Conservation (phyloP, 2,888 invertebrate genomes). For the Furcula furcula region DNA sequence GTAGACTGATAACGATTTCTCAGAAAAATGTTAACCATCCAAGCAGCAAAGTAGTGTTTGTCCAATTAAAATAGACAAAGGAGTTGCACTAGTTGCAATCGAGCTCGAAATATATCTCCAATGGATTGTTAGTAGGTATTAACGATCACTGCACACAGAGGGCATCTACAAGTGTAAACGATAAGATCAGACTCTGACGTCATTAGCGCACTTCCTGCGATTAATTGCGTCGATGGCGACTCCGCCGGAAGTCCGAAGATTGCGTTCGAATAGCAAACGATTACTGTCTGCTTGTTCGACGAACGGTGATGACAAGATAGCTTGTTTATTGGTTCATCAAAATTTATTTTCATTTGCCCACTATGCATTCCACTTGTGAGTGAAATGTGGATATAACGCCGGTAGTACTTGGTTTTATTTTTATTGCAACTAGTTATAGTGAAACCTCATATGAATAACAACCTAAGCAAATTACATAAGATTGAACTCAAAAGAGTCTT, state of each 20-base stretch:
- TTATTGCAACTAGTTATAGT: too few species aligned
- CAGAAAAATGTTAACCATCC: too few species aligned
- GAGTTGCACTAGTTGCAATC: background rate
- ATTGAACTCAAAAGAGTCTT: too few species aligned
- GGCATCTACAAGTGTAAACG: slow-evolving; percentile 31
- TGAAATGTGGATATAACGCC: too few species aligned
- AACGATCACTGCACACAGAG: slow-evolving; percentile 22
- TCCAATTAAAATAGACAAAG: background rate
- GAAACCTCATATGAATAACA: too few species aligned
- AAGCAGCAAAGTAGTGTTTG: too few species aligned
- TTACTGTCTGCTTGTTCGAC: slow-evolving; percentile 40
- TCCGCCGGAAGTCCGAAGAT: slow-evolving; percentile 75
- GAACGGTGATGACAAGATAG: slow-evolving; percentile 20
- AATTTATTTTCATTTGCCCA: slow-evolving; percentile 9
- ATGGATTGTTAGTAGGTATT: slow-evolving; percentile 16
- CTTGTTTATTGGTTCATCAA: slow-evolving; percentile 9
- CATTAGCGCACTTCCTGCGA: slow-evolving; percentile 67
- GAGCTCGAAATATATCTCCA: background rate
- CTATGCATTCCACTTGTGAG: background rate
- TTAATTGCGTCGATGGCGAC: slow-evolving; percentile 72
- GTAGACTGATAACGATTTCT: too few species aligned
- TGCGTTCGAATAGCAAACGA: slow-evolving; percentile 67
- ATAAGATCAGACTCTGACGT: slow-evolving; percentile 55
- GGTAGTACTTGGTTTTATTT: too few species aligned
- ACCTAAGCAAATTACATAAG: too few species aligned